Evolutionary conservation across 2,113 vertebrate genomes (phyloP), one percentile per base, ranked within the genome.

Genomic region (Acrocephalus kingi): DNA sequence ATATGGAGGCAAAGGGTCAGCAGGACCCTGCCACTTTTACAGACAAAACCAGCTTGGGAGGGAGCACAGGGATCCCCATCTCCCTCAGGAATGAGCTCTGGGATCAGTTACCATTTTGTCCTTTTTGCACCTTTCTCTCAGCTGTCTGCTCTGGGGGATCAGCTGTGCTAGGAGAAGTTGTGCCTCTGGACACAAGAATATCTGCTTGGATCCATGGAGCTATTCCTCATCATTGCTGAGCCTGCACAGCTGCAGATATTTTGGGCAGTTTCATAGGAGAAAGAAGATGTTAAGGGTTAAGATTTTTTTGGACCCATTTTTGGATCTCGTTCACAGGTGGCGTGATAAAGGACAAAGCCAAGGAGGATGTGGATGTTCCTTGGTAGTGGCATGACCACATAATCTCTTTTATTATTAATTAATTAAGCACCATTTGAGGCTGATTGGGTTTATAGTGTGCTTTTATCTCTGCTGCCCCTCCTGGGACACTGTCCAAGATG

Each of bases 401-500:
- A 33, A 84, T 55, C 20, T 48, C 64, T 84, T 68, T 58, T 13
- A 49, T 49, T 48, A 87, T 90, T 80, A 78, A 87, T 94, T 48
- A 75, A 84, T 92, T 33, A 43, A 81, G 16, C 48, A n/a, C 35
- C 6, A 33, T 59, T 86, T 89, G 81, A 79, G 71, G 91, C 45
- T 87, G 69, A 17, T 68, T 35, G 0, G 22, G 19, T 92, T 93
- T 80, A 39, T 81, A 49, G n/a, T 81, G 39, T 61, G 10, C 61
- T 94, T 90, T 61, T 56, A 48, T 55, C 66, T 87, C 71, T 66
- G 39, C 35, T 93, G 73, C 52, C 52, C 80, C 89, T 92, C 61
- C 94, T 67, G 80, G 91, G 89, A 92, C 61, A 12, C 68, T 84
- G 56, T 56, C 68, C 83, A 89, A 87, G 63, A 67, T 43, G 56